Percentiles rank a stretch among this genome's conserved stretches.
These are phyloP conservation scores for Linyphia triangularis DNA, from an alignment of 2,888 invertebrate species.

Conservation along the genomic window DNA sequence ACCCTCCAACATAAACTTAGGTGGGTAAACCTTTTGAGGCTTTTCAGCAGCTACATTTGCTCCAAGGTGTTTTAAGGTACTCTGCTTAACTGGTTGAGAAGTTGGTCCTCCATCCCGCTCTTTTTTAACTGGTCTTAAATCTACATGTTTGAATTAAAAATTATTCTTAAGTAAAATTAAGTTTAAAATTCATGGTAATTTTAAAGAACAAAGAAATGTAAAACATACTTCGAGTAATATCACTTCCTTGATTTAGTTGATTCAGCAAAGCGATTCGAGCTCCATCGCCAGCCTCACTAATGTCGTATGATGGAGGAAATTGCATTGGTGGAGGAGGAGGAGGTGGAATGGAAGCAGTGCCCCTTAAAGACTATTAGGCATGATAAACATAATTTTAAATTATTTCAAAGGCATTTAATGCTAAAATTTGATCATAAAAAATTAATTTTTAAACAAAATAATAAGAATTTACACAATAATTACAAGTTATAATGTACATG, in stretches of 20 bases:
- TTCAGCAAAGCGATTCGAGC: constrained; percentile 27
- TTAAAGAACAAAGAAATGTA: not conserved
- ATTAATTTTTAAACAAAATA: too few species aligned
- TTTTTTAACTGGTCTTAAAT: constrained; percentile 27
- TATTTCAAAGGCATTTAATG: too few species aligned
- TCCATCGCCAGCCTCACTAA: constrained; percentile 4
- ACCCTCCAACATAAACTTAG: constrained; percentile 44
- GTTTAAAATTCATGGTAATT: not conserved
- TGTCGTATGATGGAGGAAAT: not conserved
- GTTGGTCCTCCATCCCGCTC: not conserved
- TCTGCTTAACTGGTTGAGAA: not conserved
- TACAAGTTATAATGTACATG: too few species aligned
- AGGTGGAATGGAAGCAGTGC: constrained; percentile 30
- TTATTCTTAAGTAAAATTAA: not conserved
- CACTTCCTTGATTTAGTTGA: constrained; percentile 40
- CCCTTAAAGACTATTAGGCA: not conserved
- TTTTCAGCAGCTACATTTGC: not conserved
- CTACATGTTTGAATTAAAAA: not conserved
- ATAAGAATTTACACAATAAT: too few species aligned
- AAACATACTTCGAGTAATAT: constrained; percentile 34
- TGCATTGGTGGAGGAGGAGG: constrained; percentile 39
- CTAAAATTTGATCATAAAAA: too few species aligned
- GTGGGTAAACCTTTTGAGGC: not conserved
- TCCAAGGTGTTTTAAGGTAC: not conserved
- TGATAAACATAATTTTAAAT: not conserved